These are phyloP conservation scores for Noctua janthina DNA, from an alignment of 2,888 invertebrate species.

Conservation along the genomic window DNA sequence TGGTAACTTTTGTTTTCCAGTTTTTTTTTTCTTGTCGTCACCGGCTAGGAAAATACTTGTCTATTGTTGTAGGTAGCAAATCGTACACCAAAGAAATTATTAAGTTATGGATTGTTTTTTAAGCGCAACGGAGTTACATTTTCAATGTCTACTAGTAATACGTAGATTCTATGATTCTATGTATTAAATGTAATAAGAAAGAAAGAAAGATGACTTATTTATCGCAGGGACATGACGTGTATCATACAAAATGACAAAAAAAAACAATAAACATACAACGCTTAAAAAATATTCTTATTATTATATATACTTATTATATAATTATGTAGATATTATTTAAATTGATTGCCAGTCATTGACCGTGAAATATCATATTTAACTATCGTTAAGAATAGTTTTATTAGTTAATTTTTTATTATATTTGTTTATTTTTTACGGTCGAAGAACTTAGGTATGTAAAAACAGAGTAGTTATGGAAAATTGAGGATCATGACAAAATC, in stretches of 20 bases:
- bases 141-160: neutral
- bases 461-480: neutral
- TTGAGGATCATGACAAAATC: neutral
- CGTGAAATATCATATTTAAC: slow-evolving; percentile 10
- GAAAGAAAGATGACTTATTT: too few relatives aligned
- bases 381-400: neutral
- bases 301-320: too few relatives aligned
- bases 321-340: neutral
- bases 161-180: neutral
- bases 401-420: neutral
- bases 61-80: neutral
- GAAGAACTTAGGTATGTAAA: neutral
- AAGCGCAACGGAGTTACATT: neutral
- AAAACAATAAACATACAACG: too few relatives aligned
- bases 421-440: neutral
- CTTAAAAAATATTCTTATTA: too few relatives aligned
- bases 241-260: too few relatives aligned
- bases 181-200: too few relatives aligned
- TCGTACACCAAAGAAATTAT: neutral
- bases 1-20: too few relatives aligned
- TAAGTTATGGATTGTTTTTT: neutral
- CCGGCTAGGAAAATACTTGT: neutral
- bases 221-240: too few relatives aligned
- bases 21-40: neutral
- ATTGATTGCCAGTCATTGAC: slow-evolving; percentile 7